Evolutionary conservation across 2,797 vertebrate species (phyloP).

Genomic region (Cyprinella venusta): DNA sequence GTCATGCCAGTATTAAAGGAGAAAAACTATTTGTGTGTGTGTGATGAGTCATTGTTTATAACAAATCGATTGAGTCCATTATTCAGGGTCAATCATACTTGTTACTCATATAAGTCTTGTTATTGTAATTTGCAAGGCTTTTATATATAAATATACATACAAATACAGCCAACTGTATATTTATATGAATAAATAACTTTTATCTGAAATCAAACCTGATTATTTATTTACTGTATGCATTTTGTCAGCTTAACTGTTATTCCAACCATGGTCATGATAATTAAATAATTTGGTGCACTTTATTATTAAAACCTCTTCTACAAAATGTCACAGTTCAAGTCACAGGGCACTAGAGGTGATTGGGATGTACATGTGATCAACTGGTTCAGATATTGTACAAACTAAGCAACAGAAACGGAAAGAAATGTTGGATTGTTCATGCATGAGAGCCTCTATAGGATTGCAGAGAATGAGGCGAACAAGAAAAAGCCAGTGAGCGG

Average conservation of each 20-base stretch:
- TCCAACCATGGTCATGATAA: not conserved
- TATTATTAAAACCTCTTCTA: not conserved
- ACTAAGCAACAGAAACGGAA: conserved; percentile 20
- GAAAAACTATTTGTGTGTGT: not conserved
- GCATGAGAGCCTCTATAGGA: not conserved
- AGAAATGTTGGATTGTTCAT: conserved; percentile 10
- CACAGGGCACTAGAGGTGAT: not conserved
- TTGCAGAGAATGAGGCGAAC: not conserved
- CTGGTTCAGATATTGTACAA: not conserved
- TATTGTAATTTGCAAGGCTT: too few relatives aligned
- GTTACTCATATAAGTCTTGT: too few relatives aligned
- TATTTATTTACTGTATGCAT: too few relatives aligned
- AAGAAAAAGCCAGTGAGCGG: not conserved
- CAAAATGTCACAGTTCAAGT: not conserved
- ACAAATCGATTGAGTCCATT: not conserved
- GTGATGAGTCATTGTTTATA: too few relatives aligned
- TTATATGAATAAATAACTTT: too few relatives aligned
- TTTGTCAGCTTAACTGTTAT: too few relatives aligned
- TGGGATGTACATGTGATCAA: not conserved
- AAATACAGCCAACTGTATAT: too few relatives aligned
- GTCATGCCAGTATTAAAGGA: not conserved
- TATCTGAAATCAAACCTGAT: too few relatives aligned
- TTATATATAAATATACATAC: not conserved
- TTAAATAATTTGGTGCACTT: not conserved
- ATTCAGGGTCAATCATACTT: not conserved